These are phyloP conservation scores for Gulo gulo DNA, from an alignment of 2,113 vertebrate genomes.

Conservation along the genomic window DNA sequence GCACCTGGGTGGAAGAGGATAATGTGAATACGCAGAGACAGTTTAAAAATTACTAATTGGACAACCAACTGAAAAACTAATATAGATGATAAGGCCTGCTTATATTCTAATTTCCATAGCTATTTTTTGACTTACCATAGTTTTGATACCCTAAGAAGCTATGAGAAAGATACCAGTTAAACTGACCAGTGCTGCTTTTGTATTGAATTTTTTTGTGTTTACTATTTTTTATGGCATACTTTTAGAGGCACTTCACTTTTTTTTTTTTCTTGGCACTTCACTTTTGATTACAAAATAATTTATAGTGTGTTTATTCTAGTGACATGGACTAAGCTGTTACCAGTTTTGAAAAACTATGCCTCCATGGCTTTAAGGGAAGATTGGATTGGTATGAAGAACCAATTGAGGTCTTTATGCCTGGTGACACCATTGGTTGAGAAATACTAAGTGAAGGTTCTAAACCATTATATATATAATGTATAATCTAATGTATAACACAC, in stretches of 20 bases:
- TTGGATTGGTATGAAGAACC: background rate
- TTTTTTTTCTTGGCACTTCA: background rate
- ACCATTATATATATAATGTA: background rate
- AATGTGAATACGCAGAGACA: background rate
- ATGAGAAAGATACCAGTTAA: background rate
- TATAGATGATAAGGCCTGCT: background rate
- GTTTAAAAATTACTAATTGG: background rate
- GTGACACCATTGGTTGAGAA: background rate
- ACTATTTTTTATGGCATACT: background rate
- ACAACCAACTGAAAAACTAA: background rate
- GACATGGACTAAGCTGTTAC: background rate
- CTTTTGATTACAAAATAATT: background rate
- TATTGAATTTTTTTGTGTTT: constrained; percentile 30
- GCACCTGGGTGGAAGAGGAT: background rate
- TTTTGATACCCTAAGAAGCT: background rate
- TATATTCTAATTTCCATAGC: background rate
- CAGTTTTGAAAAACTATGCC: background rate
- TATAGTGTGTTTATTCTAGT: background rate
- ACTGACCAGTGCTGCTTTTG: background rate
- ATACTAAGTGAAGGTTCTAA: background rate
- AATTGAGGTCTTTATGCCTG: background rate
- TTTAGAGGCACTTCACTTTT: background rate
- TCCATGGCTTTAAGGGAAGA: background rate
- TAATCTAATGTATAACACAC: background rate
- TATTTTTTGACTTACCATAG: background rate